Evolutionary conservation across 2,797 vertebrate species (phyloP), one percentile per base, ranked within the genome.

Genomic region (Lepilemur ruficaudatus): DNA sequence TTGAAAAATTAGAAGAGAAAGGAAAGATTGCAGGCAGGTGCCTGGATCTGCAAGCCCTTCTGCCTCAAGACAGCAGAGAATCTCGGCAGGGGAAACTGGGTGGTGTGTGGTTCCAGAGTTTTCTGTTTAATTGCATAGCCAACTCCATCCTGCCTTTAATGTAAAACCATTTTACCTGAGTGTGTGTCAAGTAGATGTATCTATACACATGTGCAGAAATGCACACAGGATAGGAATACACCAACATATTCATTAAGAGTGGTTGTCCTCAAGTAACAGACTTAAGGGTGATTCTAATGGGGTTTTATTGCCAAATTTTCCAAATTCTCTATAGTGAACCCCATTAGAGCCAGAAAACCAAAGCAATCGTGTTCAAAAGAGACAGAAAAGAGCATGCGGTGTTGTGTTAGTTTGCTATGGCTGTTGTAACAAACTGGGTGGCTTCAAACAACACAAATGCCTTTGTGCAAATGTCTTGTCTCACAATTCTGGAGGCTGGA

Each of bases 21-120:
- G n/a, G 25, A 48, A 46, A 76, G 86, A n/a, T 4, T 7, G 15
- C 18, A 28, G 12, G 55, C 52, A 48, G 76, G 25, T 14, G 22
- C 46, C 70, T 20, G 7, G 46, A 63, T 52, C 18, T 57, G 20
- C 7, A 7, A 2, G 13, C 28, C 72, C 43, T 46, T 63, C 41
- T 22, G 35, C 35, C 20, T 72, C 2, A 11, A 48, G 57, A 48
- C 35, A 28, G 55, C 4, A 14, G 63, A 30, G 41, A 41, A 17
- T 18, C 69, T 46, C 2, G 25, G 63, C 4, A 22, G 46, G 48
- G 14, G 13, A 7, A 1, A 32, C 38, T 38, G 14, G 30, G 25
- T 1, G 0, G 46, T 3, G 5, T 7, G 2, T 28, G 32, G 10
- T 3, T 10, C 46, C 46, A 0, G 7, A 63, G 30, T 17, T 32